A percentile compares a stretch with the other conserved stretches of the same genome.
phyloP scores from a whole-genome alignment of 2,113 vertebrate species.

The Okapia johnstoni region DNA sequence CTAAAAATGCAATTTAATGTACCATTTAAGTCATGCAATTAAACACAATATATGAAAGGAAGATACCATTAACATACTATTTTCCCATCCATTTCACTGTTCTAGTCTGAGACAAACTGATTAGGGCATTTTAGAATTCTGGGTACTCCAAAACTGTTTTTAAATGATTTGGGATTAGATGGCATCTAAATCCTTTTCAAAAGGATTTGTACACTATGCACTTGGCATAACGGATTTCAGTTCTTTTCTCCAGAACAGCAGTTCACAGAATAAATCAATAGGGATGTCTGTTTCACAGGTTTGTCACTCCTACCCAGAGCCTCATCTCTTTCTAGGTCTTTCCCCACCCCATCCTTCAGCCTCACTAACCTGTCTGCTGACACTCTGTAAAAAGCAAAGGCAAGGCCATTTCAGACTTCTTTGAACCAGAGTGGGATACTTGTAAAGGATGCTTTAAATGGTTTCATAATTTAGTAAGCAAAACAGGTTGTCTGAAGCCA shows the following conservation, averaged over 20 bases:
- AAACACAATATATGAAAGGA: constrained; percentile 6
- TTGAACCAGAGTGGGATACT: neutral
- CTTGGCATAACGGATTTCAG: constrained; percentile 58
- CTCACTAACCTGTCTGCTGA: neutral
- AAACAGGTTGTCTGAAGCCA: neutral
- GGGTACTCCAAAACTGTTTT: constrained; percentile 58
- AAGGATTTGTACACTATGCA: constrained; percentile 45
- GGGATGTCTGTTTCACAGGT: constrained; percentile 18
- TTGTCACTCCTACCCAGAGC: neutral
- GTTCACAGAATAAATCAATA: constrained; percentile 56
- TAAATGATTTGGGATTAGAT: constrained; percentile 66
- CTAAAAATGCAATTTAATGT: constrained; percentile 46
- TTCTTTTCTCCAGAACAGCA: constrained; percentile 35
- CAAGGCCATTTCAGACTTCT: neutral
- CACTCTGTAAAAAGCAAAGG: constrained; percentile 8
- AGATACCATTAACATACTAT: constrained; percentile 4
- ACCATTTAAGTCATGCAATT: constrained; percentile 4
- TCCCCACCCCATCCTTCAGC: neutral
- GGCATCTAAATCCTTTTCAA: constrained; percentile 62
- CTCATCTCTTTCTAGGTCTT: neutral
- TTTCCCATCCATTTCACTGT: constrained; percentile 33
- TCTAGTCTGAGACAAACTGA: constrained; percentile 26
- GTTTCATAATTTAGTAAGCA: constrained; percentile 13
- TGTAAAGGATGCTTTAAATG: neutral
- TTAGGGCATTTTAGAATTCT: constrained; percentile 58